Percentiles rank a stretch among this genome's conserved stretches.
These are phyloP conservation scores for Coreoperca whiteheadi DNA, from an alignment of 2,113 vertebrate genomes.

Conservation along the genomic window DNA sequence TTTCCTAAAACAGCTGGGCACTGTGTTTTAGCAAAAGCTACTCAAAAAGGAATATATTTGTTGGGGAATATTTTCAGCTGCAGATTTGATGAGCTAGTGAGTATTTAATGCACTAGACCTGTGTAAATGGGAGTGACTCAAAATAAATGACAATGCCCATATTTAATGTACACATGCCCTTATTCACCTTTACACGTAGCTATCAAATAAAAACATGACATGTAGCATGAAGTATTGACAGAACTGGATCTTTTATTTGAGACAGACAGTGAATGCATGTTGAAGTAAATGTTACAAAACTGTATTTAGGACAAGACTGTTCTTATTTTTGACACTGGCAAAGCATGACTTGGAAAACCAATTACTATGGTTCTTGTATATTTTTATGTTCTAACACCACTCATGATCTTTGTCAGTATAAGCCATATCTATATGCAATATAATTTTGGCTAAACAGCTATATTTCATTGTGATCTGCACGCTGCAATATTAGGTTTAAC, in stretches of 20 bases:
- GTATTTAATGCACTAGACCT: not conserved
- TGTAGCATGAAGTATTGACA: not conserved
- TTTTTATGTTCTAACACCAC: constrained; percentile 48
- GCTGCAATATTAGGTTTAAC: constrained; percentile 36
- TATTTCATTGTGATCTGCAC: constrained; percentile 44
- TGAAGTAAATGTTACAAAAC: constrained; percentile 73
- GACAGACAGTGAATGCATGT: constrained; percentile 51
- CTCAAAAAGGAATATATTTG: not conserved
- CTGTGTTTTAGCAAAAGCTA: not conserved
- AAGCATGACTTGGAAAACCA: constrained; percentile 57
- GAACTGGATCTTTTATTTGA: constrained; percentile 62
- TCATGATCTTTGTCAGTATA: constrained; percentile 47
- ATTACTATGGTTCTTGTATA: constrained; percentile 43
- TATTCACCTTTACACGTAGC: not conserved
- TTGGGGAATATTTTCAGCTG: not conserved
- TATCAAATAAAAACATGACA: constrained; percentile 21
- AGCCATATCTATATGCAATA: constrained; percentile 58
- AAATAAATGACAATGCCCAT: not conserved
- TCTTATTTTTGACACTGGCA: constrained; percentile 41
- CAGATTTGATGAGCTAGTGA: not conserved
- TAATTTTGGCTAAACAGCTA: constrained; percentile 56
- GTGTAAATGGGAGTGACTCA: not conserved
- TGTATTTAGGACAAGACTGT: constrained; percentile 43
- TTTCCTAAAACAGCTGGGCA: not conserved
- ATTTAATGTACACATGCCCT: not conserved